Evolutionary conservation across 2,797 vertebrate species (phyloP).

Genomic region (Trichosurus vulpecula): DNA sequence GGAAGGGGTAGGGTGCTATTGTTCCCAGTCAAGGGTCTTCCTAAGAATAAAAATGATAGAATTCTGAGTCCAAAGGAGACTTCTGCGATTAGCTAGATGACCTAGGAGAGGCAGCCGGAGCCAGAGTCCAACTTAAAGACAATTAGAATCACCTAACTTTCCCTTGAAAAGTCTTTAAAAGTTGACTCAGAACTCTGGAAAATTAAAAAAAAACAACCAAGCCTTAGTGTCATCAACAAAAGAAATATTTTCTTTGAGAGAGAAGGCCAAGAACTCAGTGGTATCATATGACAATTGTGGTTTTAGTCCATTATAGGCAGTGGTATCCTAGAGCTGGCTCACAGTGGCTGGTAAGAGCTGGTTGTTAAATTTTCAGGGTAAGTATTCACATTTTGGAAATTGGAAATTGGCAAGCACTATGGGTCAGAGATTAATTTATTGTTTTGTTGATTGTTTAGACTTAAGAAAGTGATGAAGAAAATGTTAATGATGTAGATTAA

Average conservation of each 20-base stretch:
- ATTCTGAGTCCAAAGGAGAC: not conserved
- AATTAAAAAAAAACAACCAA: conserved; percentile 37
- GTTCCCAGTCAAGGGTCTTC: not conserved
- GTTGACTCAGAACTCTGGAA: conserved; percentile 14
- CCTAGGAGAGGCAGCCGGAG: not conserved
- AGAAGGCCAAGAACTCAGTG: conserved; percentile 22
- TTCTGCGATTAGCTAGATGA: not conserved
- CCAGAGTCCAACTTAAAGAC: conserved; percentile 18
- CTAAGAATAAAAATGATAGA: not conserved
- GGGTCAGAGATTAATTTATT: not conserved
- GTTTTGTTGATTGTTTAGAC: not conserved
- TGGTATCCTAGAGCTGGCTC: not conserved
- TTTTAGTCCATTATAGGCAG: not conserved
- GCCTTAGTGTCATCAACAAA: conserved; percentile 10
- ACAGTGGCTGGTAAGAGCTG: not conserved
- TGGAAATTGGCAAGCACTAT: not conserved
- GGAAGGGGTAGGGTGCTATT: not conserved
- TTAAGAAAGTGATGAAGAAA: not conserved
- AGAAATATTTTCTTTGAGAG: conserved; percentile 13
- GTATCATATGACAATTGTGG: not conserved
- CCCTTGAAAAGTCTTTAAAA: conserved; percentile 26
- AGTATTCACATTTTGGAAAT: not conserved
- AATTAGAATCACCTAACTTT: conserved; percentile 26
- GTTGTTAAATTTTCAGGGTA: not conserved
- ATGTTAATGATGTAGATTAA: not conserved